phyloP scores from a whole-genome alignment of 2,797 vertebrate species.

The Trichosurus vulpecula region DNA sequence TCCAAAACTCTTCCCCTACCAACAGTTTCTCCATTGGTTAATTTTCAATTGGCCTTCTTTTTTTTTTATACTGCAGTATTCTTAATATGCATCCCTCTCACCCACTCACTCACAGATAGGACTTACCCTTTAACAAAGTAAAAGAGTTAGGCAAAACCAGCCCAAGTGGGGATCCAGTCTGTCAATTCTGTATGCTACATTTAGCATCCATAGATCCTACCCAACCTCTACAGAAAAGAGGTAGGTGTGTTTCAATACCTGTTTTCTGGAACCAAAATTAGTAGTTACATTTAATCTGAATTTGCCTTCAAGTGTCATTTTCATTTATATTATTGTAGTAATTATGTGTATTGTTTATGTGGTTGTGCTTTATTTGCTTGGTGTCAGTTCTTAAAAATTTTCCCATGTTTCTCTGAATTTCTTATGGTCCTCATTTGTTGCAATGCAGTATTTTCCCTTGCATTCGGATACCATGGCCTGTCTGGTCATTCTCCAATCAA shows the following conservation, averaged over 20 bases:
- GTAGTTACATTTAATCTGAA: not conserved
- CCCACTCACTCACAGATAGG: not conserved
- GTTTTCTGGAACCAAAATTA: not conserved
- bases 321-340: not conserved
- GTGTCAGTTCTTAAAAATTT: not conserved
- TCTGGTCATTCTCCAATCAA: not conserved
- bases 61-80: not conserved
- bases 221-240: not conserved
- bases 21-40: not conserved
- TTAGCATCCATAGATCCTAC: not conserved
- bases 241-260: not conserved
- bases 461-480: not conserved
- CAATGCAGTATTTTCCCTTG: not conserved
- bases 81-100: not conserved
- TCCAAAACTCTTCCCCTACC: not conserved
- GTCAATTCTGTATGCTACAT: not conserved
- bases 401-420: not conserved
- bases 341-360: not conserved
- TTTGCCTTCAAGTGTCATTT: not conserved
- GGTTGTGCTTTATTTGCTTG: not conserved
- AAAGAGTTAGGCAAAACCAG: not conserved
- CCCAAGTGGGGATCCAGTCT: not conserved
- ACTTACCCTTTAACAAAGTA: not conserved
- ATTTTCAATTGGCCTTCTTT: not conserved
- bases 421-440: not conserved